A percentile compares a stretch with the other conserved stretches of the same genome.
Evolutionary conservation across 1,140 invertebrate genomes (phyloP).

Genomic region (Platyscapa corneri): DNA sequence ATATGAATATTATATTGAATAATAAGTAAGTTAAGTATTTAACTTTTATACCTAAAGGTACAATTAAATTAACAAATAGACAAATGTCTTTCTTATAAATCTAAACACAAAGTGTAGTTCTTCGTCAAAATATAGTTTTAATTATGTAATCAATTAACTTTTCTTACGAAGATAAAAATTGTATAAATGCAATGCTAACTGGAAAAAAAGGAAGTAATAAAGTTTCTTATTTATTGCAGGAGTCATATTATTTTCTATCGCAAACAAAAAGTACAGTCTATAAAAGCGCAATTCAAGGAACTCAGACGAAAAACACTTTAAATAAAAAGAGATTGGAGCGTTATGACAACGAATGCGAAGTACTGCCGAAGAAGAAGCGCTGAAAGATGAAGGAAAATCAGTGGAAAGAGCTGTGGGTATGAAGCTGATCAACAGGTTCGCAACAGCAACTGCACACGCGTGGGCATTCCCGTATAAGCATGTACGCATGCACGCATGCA

Average conservation of each 20-base stretch:
- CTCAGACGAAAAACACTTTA: neutral
- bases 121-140: neutral
- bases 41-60: too few relatives aligned
- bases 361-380: neutral
- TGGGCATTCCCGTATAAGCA: neutral
- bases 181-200: neutral
- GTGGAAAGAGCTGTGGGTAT: neutral
- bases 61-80: too few relatives aligned
- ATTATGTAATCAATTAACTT: neutral
- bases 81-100: too few relatives aligned
- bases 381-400: neutral
- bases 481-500: neutral
- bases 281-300: neutral
- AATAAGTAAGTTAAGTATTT: too few relatives aligned
- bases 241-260: neutral
- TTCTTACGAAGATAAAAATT: neutral
- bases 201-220: neutral
- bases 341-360: constrained; percentile 16
- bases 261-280: neutral
- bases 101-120: neutral
- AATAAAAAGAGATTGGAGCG: neutral
- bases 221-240: neutral
- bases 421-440: constrained; percentile 38
- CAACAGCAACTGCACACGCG: neutral
- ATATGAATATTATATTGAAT: too few relatives aligned